These are phyloP conservation scores for Cydia strobilella DNA, from an alignment of 1,140 invertebrate genomes.

Conservation along the genomic window DNA sequence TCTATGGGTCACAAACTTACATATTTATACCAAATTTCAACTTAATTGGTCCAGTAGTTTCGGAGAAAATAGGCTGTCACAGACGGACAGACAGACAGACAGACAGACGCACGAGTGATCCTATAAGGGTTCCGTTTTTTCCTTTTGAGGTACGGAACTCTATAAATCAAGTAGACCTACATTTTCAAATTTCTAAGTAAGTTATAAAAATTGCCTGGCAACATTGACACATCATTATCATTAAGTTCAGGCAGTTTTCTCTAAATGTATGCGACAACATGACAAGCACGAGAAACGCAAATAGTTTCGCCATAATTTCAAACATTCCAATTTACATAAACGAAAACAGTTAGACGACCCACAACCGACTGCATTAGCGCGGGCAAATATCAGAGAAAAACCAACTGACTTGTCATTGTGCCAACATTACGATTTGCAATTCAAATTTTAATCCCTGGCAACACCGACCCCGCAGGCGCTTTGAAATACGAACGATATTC, in stretches of 20 bases:
- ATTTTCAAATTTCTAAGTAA: too few relatives aligned
- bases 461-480: neutral
- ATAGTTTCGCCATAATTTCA: neutral
- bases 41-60: too few relatives aligned
- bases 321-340: conserved; percentile 20
- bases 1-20: too few relatives aligned
- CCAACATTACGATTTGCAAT: conserved; percentile 28
- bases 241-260: neutral
- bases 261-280: neutral
- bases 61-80: too few relatives aligned
- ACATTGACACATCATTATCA: too few relatives aligned
- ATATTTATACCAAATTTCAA: too few relatives aligned
- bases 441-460: conserved; percentile 24
- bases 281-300: neutral
- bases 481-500: conserved; percentile 1
- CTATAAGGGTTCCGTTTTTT: too few relatives aligned
- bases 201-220: too few relatives aligned
- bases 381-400: conserved; percentile 8
- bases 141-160: too few relatives aligned
- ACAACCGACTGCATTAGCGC: conserved; percentile 15
- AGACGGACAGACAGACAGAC: too few relatives aligned
- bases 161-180: too few relatives aligned
- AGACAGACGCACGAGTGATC: too few relatives aligned
- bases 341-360: conserved; percentile 6
- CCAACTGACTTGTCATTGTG: conserved; percentile 14